Evolutionary conservation across 1,140 invertebrate species (phyloP), one percentile per base, ranked within the genome.

Genomic region (Cotesia chilonis): DNA sequence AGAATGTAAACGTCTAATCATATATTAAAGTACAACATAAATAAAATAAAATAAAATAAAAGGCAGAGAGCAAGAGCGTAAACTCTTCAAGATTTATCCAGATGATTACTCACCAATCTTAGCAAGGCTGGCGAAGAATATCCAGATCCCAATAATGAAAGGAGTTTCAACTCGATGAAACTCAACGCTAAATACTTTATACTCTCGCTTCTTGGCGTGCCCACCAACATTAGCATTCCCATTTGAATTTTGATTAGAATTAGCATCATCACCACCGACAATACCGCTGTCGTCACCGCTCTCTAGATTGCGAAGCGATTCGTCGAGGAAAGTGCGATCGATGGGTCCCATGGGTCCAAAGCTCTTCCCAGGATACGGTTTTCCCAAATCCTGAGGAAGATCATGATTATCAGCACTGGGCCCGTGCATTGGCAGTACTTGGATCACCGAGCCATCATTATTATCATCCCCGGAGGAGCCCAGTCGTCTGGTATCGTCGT

Each of bases 131-230:
- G 96, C 95, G 78, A 95, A 95, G 77, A 98, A 93, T 78, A 98
- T 96, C 96, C 96, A 98, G 70, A 97, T 87, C 7, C 94, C 94
- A 74, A 98, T 97, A 75, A 98, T 92, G 83, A 97, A 97, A 0
- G 96, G 96, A 3, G 94, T 94, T 84, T 96, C 94, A 0, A 98
- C 95, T 36, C 94, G 87, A 71, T 91, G 90, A 83, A 97, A 97
- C 75, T 97, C 95, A 73, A 96, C 92, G 12, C 90, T 91, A 14
- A 93, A 91, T 55, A 98, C 90, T 36, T 92, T 91, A 80, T 94
- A 93, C 63, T 91, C 78, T 64, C 88, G 85, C 35, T 84, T 68
- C 14, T 79, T 68, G 17, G 74, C 68, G 41, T 47, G 41, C 10
- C 41, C 41, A 47, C 6, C 10, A 47, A 47, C 7, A 47, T 47